phyloP scores from a whole-genome alignment of 2,113 vertebrate species.

The Ammospiza nelsoni region DNA sequence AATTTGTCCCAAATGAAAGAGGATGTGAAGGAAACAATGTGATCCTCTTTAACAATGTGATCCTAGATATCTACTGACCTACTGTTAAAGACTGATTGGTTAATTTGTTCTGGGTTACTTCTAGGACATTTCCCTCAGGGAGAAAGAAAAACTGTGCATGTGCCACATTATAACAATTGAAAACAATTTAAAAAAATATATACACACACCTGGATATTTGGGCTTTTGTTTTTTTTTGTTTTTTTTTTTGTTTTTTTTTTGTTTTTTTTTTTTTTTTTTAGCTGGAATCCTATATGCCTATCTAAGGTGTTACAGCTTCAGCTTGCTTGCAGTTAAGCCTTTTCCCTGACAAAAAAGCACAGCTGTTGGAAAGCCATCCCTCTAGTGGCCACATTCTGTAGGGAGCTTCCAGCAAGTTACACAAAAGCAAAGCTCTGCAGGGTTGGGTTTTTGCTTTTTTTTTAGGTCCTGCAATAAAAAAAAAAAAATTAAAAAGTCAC shows the following conservation, averaged over 20 bases:
- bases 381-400: slow-evolving; percentile 49
- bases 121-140: background rate
- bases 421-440: background rate
- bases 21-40: background rate
- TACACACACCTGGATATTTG: background rate
- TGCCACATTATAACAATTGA: background rate
- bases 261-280: background rate
- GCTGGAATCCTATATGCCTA: background rate
- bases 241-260: background rate
- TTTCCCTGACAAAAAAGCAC: background rate
- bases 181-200: background rate
- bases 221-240: background rate
- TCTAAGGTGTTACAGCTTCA: background rate
- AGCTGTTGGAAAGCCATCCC: slow-evolving; percentile 37
- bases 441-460: background rate
- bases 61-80: background rate
- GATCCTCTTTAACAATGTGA: background rate
- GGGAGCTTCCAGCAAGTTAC: background rate
- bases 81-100: background rate
- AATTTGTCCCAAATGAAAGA: background rate
- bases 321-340: background rate
- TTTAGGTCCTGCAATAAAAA: background rate
- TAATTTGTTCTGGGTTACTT: background rate
- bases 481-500: background rate
- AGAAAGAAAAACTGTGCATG: background rate